These are phyloP conservation scores for Drosophila trapezifrons DNA, from an alignment of 1,140 invertebrate species.

Conservation along the genomic window DNA sequence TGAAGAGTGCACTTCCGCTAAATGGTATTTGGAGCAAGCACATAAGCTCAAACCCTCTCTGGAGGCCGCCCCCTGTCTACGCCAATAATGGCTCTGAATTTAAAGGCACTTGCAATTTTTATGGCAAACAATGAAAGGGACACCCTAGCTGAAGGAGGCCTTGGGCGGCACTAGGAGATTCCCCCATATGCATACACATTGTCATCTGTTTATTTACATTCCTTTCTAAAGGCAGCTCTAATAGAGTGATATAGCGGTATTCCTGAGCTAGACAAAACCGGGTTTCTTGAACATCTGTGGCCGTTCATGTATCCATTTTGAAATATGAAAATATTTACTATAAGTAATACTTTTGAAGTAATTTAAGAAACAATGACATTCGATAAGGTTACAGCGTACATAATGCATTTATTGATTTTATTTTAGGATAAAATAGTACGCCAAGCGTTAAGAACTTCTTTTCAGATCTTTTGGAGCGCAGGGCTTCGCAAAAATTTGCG, in stretches of 20 bases:
- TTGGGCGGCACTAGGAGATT: constrained; percentile 9
- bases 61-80: not conserved
- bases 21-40: constrained; percentile 78
- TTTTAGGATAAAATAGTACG: not conserved
- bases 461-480: constrained; percentile 14
- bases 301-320: constrained; percentile 41
- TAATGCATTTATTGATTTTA: constrained; percentile 13
- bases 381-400: not conserved
- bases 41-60: constrained; percentile 53
- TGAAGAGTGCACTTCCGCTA: constrained; percentile 77
- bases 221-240: constrained; percentile 14
- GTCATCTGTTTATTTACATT: constrained; percentile 55
- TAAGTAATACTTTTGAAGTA: not conserved
- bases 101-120: constrained; percentile 75
- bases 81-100: constrained; percentile 45
- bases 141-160: not conserved
- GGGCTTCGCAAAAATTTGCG: constrained; percentile 53
- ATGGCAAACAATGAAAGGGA: constrained; percentile 57
- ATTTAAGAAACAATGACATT: not conserved
- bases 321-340: not conserved
- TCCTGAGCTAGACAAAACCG: constrained; percentile 33
- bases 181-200: not conserved
- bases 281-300: constrained; percentile 29
- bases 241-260: constrained; percentile 13
- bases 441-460: not conserved